Evolutionary conservation across 2,113 vertebrate genomes (phyloP).

Genomic region (Gymnobelideus leadbeateri): DNA sequence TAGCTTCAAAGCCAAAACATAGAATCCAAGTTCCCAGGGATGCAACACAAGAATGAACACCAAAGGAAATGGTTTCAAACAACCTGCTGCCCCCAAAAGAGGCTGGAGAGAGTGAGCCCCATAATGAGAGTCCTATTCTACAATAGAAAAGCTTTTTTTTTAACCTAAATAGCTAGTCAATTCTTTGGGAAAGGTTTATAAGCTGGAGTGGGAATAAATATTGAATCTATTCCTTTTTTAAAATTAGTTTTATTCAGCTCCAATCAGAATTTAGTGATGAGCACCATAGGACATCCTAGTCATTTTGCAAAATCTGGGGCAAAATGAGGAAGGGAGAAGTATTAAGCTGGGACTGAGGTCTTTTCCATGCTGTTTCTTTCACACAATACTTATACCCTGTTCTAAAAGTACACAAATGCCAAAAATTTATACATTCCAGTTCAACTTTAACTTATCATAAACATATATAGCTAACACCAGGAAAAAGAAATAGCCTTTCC

Average conservation of each 20-base stretch:
- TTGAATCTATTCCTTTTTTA: neutral
- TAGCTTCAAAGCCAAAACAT: neutral
- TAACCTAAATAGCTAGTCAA: neutral
- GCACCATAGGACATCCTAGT: neutral
- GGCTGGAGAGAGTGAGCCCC: neutral
- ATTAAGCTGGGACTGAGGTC: conserved; percentile 7
- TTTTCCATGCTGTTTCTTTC: neutral
- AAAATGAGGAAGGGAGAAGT: neutral
- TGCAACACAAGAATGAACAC: neutral
- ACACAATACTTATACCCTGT: neutral
- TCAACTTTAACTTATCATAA: neutral
- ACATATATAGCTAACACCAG: neutral
- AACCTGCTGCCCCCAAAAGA: neutral
- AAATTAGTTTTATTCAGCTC: neutral
- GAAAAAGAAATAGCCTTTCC: neutral
- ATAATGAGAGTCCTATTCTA: neutral
- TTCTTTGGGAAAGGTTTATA: neutral
- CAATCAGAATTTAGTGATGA: neutral
- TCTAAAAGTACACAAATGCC: neutral
- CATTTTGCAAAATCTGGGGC: neutral
- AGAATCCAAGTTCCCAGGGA: neutral
- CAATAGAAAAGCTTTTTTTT: neutral
- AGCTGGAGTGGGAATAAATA: neutral
- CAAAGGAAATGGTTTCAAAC: neutral
- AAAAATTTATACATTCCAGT: neutral